These are phyloP conservation scores for Pelochelys cantorii DNA, from an alignment of 2,797 vertebrate species.

Conservation along the genomic window DNA sequence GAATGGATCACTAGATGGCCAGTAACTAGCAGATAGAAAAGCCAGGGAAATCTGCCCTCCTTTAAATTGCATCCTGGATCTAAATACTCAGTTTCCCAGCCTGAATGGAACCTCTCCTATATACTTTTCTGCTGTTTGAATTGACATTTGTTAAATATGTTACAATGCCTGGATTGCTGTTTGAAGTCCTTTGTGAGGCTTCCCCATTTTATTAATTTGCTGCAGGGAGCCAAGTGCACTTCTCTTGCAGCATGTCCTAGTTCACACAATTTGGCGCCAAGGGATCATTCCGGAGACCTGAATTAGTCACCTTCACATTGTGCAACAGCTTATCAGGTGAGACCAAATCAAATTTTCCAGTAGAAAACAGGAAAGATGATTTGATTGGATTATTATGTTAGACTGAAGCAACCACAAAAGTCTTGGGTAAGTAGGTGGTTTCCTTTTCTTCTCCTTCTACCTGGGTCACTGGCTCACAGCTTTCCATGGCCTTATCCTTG, in stretches of 20 bases:
- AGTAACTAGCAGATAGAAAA: neutral
- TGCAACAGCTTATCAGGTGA: neutral
- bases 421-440: neutral
- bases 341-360: neutral
- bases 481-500: neutral
- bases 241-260: neutral
- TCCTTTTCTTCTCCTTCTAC: conserved; percentile 22
- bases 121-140: neutral
- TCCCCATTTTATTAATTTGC: neutral
- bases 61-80: neutral
- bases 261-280: neutral
- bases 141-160: neutral
- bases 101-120: neutral
- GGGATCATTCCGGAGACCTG: neutral
- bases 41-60: neutral
- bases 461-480: neutral
- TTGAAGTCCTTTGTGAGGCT: neutral
- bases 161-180: neutral
- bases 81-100: neutral
- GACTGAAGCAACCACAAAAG: conserved; percentile 1
- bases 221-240: neutral
- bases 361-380: neutral
- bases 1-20: neutral
- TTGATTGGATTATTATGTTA: conserved; percentile 15
- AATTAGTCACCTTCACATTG: neutral